Evolutionary conservation across 2,888 invertebrate genomes (phyloP).

Genomic region (Acanthococcus lagerstroemiae): DNA sequence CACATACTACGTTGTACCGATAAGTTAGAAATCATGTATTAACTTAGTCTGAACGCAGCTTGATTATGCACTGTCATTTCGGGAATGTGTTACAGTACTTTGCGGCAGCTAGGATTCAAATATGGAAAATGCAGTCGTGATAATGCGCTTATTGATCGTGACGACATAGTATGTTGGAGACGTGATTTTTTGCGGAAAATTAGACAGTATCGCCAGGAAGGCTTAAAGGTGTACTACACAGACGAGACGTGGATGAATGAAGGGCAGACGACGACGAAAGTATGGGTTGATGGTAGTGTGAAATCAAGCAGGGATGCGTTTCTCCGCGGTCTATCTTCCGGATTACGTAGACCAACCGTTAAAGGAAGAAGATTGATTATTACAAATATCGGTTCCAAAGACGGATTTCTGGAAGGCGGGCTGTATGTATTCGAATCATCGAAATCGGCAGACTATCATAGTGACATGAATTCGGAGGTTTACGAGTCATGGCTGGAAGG

Average conservation of each 20-base stretch:
- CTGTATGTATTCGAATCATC: not conserved
- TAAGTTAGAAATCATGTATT: not conserved
- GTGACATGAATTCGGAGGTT: slow-evolving; percentile 10
- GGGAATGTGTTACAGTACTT: no score
- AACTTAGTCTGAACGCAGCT: no score
- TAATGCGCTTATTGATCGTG: slow-evolving; percentile 8
- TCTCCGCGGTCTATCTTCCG: not conserved
- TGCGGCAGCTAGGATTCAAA: not conserved
- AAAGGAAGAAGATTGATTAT: not conserved
- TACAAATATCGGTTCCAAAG: not conserved
- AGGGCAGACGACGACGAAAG: not conserved
- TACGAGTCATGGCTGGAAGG: slow-evolving; percentile 24
- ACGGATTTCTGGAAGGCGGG: not conserved
- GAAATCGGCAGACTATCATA: slow-evolving; percentile 24
- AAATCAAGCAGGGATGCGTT: not conserved
- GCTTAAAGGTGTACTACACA: slow-evolving; percentile 2
- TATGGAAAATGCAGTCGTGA: not conserved
- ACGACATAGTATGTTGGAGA: slow-evolving; percentile 10
- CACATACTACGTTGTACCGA: not conserved
- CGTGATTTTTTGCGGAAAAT: slow-evolving; percentile 4
- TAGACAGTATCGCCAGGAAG: not conserved
- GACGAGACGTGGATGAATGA: slow-evolving; percentile 3
- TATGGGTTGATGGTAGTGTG: not conserved
- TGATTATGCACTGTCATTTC: no score
- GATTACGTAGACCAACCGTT: not conserved